Evolutionary conservation across 2,113 vertebrate species (phyloP), one percentile per base, ranked within the genome.

Genomic region (Daphoenositta chrysoptera): DNA sequence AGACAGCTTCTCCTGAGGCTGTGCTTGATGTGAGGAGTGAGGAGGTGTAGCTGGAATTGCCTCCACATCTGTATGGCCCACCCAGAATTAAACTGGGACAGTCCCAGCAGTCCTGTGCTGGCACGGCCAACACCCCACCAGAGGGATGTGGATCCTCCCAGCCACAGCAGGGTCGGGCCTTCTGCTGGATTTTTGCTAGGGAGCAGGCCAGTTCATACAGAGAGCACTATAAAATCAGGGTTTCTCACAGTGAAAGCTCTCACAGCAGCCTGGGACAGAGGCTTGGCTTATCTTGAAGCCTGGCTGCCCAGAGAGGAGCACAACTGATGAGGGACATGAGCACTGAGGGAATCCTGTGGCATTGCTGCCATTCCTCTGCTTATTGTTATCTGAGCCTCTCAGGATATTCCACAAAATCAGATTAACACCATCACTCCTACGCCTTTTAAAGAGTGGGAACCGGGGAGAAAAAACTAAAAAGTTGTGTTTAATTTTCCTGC

Each of bases 271-370:
- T 53, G 22, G 30, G 21, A 50, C 56, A 51, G 19, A n/a, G 48
- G 13, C 21, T 66, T 57, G 22, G 54, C 61, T 78, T 64, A 24
- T 22, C 53, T 33, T 3, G 0, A 56, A 20, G 42, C 31, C 47
- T 65, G 61, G 21, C 65, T 85, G 42, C 44, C 35, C 40, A 13
- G 61, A 64, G n/a, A 33, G 23, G 10, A 37, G 30, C n/a, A 37
- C 42, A 33, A 4, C 9, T 3, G 1, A 2, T 4, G 18, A 56
- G 27, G n/a, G 47, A 30, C 10, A 1, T 8, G 9, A 33, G 7
- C 3, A 0, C 1, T 10, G 6, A 2, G 28, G 33, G 26, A 73
- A 16, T 24, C 33, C 20, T 28, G 28, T 2, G 4, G 17, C 18
- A 26, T 13, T 15, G 1, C 40, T 54, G 33, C 28, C 53, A 50